Base-by-base conservation (phyloP, 2,797 vertebrate species). In the Sebastes ruberrimus region DNA sequence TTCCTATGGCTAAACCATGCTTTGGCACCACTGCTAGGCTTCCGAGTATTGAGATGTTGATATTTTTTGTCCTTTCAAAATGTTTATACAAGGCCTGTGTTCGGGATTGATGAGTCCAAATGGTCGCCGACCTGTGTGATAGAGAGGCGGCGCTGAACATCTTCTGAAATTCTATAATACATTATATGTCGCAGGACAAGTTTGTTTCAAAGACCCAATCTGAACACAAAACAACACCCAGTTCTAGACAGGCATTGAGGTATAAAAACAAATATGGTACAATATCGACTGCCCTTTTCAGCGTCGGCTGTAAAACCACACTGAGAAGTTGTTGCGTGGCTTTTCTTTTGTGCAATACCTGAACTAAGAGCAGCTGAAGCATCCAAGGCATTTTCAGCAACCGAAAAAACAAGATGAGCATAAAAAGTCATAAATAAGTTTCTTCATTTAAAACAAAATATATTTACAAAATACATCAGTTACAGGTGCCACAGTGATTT, bases 381-480 rank as follows among this genome's bases (percentile, higher is more conserved):
- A 67, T 85, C 83, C n/a, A 11, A 85, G 68, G 80, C 83, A 74
- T 90, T 83, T 79, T 74, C 67, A 89, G 73, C 70, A 80, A 85
- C 82, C 28, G 4, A 78, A 78, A 72, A 25, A 70, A 55, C 11
- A 78, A 74, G 33, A 88, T 81, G 74, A 88, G 82, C 56, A 61
- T 88, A 91, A 81, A 92, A 93, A 88, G 83, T 91, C 86, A 93
- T 94, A 93, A 94, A 95, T 94, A 94, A 59, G 82, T 88, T 86
- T 91, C 83, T 92, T 92, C 88, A 78, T 85, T 84, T 74, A 93
- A 83, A 82, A 42, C 18, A 22, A 22, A n/a, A 76, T 13, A 56
- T 90, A 90, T 94, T 88, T 93, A 93, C 91, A 95, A 86, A 90
- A 76, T 88, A 86, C 57, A 82, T 89, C 71, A 38, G 82, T 88